phyloP scores from a whole-genome alignment of 2,113 vertebrate species.

The Rattus norvegicus region DNA sequence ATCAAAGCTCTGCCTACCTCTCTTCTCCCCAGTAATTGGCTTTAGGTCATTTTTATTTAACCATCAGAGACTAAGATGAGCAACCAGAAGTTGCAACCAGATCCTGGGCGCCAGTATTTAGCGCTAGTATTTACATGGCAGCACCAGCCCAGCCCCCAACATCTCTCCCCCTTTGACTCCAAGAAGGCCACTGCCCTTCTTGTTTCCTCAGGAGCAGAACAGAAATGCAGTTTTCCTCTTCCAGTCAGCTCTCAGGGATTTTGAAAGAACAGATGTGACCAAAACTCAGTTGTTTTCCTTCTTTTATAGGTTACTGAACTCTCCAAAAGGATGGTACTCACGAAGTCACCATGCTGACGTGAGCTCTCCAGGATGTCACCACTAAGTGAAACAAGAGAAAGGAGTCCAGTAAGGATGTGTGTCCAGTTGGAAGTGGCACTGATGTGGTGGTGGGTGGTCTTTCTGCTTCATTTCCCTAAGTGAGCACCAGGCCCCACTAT shows the following conservation, averaged over 20 bases:
- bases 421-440: too few species aligned
- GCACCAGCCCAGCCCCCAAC: too few species aligned
- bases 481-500: background rate
- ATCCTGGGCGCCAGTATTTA: too few species aligned
- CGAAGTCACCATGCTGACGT: conserved; percentile 72
- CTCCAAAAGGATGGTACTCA: conserved; percentile 3
- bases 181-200: too few species aligned
- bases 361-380: conserved; percentile 80
- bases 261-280: background rate
- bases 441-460: background rate
- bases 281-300: background rate
- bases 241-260: background rate
- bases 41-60: too few species aligned
- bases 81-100: too few species aligned
- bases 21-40: too few species aligned
- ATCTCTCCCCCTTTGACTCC: background rate
- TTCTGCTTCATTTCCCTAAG: background rate
- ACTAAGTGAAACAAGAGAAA: conserved; percentile 66
- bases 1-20: too few species aligned
- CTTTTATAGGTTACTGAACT: background rate
- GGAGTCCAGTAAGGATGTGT: fast-evolving
- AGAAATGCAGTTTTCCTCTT: background rate
- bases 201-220: background rate
- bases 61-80: too few species aligned
- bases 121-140: too few species aligned